These are phyloP conservation scores for Felis catus DNA, from an alignment of 2,113 vertebrate genomes.

Conservation along the genomic window F.catus_Fca126_mat1.0 CM031416.1:10751001-10751500, in stretches of 20 bases:
- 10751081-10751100: slow-evolving; percentile 72
- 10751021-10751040: slow-evolving; percentile 64
- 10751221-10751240: slow-evolving; percentile 9
- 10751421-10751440: neutral
- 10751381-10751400: neutral
- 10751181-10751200: slow-evolving; percentile 60
- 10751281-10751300: neutral
- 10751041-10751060: slow-evolving; percentile 77
- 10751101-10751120: slow-evolving; percentile 73
- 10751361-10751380: neutral
- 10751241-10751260: neutral
- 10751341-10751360: neutral
- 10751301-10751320: neutral
- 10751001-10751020: slow-evolving; percentile 76
- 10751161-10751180: slow-evolving; percentile 54
- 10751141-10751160: slow-evolving; percentile 62
- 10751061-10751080: slow-evolving; percentile 75
- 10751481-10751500: neutral
- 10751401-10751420: neutral
- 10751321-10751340: neutral
- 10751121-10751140: slow-evolving; percentile 45
- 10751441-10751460: neutral
- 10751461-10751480: neutral
- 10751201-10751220: slow-evolving; percentile 42
- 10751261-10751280: slow-evolving; percentile 10